Evolutionary conservation across 92 coral and sea anemone genomes (phyloP), one percentile per base, ranked within the genome.

Genomic region (Porites rus): DNA sequence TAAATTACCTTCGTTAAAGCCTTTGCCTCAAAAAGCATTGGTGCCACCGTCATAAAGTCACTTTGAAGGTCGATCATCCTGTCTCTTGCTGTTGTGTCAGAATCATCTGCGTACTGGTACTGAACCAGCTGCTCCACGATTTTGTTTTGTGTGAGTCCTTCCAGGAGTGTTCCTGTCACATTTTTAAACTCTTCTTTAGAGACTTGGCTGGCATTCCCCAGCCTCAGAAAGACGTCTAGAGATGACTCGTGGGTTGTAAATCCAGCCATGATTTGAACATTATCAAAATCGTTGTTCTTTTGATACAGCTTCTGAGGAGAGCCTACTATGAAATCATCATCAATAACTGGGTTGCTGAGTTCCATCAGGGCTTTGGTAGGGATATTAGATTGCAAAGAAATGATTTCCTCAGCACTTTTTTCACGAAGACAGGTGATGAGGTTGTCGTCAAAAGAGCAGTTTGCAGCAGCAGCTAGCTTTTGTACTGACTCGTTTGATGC

Each of bases 251-350:
- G 79, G 2, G 67, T 56, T 18, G 31, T 50, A 63, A 84, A 19
- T 16, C 88, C 88, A 11, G 62, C 75, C 9, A 84, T 72, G 17
- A 84, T 82, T 6, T 74, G 64, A 13, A 75, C 25, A 12, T 64
- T 46, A 13, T 4, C 8, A 50, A 59, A 12, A 74, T 74, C 10
- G 4, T 14, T 74, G 46, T 63, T 51, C 8, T 74, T 14, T 12
- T 74, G 51, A 18, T 60, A 64, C 22, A 74, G 81, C n/a, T 50
- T 64, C 5, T 65, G 72, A n/a, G 88, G 73, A 4, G 38, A n/a
- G 3, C 43, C 71, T 61, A 31, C 74, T 1, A 84, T 38, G 13
- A 84, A 84, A 13, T 72, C 72, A 0, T 74, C 82, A 74, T 84
- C 88, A 10, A 64, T 19, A n/a, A 65, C 63, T 2, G 88, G 82